Conservation (phyloP, 2,888 invertebrate genomes). For the Eupithecia dodoneata region DNA sequence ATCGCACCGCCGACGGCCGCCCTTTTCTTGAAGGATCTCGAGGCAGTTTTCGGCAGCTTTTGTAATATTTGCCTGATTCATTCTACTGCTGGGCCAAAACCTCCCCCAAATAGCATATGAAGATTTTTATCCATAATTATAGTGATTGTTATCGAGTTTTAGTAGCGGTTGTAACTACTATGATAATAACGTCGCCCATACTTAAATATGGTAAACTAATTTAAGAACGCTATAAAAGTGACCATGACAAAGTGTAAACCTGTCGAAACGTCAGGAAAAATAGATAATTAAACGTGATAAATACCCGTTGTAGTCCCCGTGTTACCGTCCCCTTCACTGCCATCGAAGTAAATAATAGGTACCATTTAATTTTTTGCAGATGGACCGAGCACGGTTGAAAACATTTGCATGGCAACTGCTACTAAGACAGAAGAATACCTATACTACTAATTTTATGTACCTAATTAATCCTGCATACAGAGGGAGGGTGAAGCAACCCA, state of each 20-base stretch:
- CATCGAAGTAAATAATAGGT: neutral
- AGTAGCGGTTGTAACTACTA: neutral
- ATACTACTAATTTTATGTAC: slow-evolving; percentile 43
- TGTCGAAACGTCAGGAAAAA: too few relatives aligned
- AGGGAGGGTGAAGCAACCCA: neutral
- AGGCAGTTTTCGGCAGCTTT: neutral
- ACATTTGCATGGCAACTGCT: slow-evolving; percentile 49
- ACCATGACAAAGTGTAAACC: too few relatives aligned
- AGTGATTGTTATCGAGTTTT: neutral
- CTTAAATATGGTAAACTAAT: neutral
- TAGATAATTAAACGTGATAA: too few relatives aligned
- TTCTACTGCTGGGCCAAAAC: too few relatives aligned
- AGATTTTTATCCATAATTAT: neutral
- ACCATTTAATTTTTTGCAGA: slow-evolving; percentile 48
- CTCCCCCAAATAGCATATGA: too few relatives aligned
- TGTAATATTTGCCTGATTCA: too few relatives aligned
- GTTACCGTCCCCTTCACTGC: too few relatives aligned
- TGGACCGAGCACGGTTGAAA: slow-evolving; percentile 56
- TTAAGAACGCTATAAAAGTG: neutral
- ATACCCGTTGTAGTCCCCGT: too few relatives aligned
- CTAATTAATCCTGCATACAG: neutral
- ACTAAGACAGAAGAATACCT: slow-evolving; percentile 54
- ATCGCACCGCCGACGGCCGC: neutral
- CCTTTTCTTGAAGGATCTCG: neutral
- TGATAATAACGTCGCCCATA: neutral